Evolutionary conservation across 2,888 invertebrate genomes (phyloP), one percentile per base, ranked within the genome.

Genomic region (Conops quadrifasciatus): DNA sequence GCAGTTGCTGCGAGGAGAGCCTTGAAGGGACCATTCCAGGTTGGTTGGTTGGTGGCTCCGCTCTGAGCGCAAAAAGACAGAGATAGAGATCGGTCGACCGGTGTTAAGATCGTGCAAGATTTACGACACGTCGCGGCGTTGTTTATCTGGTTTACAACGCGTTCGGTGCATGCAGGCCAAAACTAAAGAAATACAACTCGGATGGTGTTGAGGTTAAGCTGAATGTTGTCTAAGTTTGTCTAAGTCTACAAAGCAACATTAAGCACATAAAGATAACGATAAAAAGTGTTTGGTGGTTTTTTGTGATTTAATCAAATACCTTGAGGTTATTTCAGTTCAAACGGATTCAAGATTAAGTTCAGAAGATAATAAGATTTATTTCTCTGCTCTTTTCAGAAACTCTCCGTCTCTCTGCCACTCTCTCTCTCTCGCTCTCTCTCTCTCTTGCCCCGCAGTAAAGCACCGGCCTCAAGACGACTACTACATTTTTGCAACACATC

Each of bases 401-500:
- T 56, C 56, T 56, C 21, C 26, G 21, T 56, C 19, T 56, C 21
- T 56, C n/a, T 56, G n/a, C 11, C 21, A n/a, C n/a, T 56, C 21
- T 26, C 21, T 21, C 7, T 58, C 24, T 2, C 15, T 30, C 13
- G 5, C 51, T 5, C 47, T n/a, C 15, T 43, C 43, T 51, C 28
- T 67, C 75, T 76, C 73, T 75, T 72, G 71, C 75, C 73, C 70
- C 72, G 70, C 80, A 80, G 79, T 81, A 83, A 76, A 82, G 83
- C 81, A 84, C 83, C 84, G 82, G 83, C 84, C 81, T 84, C 84
- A 84, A 82, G 79, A 84, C 84, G 84, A 84, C 80, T 79, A 80
- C 84, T 81, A 84, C 84, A 80, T 84, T 84, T 79, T 80, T 84
- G 81, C 84, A 84, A 81, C 84, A 84, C 77, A 84, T 84, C 75